Conservation (phyloP, 1,140 invertebrate species). For the Glomeris maerens region DNA sequence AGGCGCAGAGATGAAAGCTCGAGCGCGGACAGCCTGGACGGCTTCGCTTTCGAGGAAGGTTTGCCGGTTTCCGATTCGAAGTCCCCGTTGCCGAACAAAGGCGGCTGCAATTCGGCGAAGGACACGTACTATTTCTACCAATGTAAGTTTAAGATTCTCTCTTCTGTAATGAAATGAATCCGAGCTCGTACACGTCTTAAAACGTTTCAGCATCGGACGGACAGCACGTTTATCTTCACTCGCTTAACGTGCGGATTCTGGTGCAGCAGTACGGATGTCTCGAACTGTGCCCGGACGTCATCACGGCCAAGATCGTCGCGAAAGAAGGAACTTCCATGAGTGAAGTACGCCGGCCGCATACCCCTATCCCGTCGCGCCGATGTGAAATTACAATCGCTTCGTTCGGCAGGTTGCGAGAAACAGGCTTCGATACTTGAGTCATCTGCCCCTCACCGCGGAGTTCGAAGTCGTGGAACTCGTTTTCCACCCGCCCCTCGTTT, state of each 20-base stretch:
- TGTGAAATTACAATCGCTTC: constrained; percentile 1
- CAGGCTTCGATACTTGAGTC: constrained; percentile 64
- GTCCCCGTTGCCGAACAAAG: constrained; percentile 8
- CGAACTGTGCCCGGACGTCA: constrained; percentile 54
- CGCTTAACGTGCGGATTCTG: constrained; percentile 79
- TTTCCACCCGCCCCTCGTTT: constrained; percentile 53
- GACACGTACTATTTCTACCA: constrained; percentile 68
- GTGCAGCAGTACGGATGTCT: constrained; percentile 69
- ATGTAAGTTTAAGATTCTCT: no score
- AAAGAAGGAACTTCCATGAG: constrained; percentile 70
- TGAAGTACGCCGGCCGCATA: constrained; percentile 40
- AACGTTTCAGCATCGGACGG: constrained; percentile 68
- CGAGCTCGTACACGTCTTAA: no score
- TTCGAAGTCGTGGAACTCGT: constrained; percentile 81
- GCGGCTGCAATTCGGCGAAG: constrained; percentile 14
- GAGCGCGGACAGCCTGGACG: constrained; percentile 21
- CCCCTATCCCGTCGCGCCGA: no score
- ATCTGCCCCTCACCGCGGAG: constrained; percentile 75
- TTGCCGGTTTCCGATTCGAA: neutral
- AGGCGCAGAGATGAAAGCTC: constrained; percentile 23
- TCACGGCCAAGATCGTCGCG: constrained; percentile 55
- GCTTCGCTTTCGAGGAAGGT: constrained; percentile 2
- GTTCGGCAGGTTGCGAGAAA: constrained; percentile 20
- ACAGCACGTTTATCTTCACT: constrained; percentile 81
- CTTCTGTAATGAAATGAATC: neutral